Conservation (phyloP, 1,140 invertebrate genomes). For the Zaprionus lachaisei region DNA sequence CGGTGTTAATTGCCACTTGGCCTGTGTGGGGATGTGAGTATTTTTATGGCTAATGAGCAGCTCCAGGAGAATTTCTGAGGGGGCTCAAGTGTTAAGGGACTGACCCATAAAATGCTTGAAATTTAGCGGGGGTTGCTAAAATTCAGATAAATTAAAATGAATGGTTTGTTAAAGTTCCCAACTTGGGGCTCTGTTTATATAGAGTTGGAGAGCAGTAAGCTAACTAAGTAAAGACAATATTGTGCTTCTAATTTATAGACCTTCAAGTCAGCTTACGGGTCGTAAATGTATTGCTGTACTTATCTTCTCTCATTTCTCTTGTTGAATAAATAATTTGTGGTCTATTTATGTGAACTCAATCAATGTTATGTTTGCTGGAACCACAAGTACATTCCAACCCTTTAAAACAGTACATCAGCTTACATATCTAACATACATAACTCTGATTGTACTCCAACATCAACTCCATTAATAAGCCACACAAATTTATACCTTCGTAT, state of each 20-base stretch:
- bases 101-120: slow-evolving; percentile 64
- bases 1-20: slow-evolving; percentile 78
- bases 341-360: background rate
- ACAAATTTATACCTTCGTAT: slow-evolving; percentile 6
- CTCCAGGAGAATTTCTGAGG: slow-evolving; percentile 48
- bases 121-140: slow-evolving; percentile 38
- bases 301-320: background rate
- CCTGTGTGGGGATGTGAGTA: slow-evolving; percentile 66
- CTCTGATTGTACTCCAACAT: background rate
- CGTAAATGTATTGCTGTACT: no score
- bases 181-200: background rate
- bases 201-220: background rate
- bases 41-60: slow-evolving; percentile 78
- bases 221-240: no score
- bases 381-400: background rate
- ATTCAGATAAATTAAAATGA: slow-evolving; percentile 62
- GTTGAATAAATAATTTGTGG: background rate
- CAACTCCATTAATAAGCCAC: slow-evolving; percentile 9
- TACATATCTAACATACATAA: background rate
- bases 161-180: slow-evolving; percentile 19
- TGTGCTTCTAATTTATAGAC: no score
- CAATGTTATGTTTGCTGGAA: background rate
- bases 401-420: background rate
- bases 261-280: no score
- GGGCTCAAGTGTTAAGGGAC: slow-evolving; percentile 57